Base-by-base conservation (phyloP, 2,113 vertebrate species). In the Scortum barcoo region DNA sequence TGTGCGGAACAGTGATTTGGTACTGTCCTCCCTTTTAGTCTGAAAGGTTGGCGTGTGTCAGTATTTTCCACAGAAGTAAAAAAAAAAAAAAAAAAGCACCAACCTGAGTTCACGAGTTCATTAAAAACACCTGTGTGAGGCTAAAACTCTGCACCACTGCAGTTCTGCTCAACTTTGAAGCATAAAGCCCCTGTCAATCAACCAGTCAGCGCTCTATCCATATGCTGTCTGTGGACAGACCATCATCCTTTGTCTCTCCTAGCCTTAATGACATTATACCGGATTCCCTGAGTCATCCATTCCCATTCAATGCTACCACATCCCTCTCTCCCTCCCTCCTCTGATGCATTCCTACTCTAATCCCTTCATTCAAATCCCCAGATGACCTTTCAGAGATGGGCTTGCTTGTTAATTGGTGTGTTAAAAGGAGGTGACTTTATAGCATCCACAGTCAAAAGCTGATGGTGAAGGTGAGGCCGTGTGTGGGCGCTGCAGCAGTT, bases 311-410 rank as follows among this genome's bases (percentile, higher is more conserved):
- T 71, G 84, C 86, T 30, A 22, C 87, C 28, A 46, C 80, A 74
- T 87, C 87, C 91, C 86, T 71, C 84, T 61, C 68, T 67, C 68
- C 77, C 90, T 81, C 85, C 91, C 88, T 85, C 81, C 88, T 61
- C 85, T 72, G 72, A 87, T 86, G 91, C 92, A 94, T 94, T 93
- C 92, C 91, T 92, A 53, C 33, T 84, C 81, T 93, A 93, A 94
- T 93, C 93, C 92, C 73, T 73, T 56, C 83, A 75, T 86, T 84
- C 86, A 89, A 92, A 93, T 91, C 92, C 92, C 84, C 88, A 75
- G 66, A 92, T 92, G 88, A 90, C 90, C 93, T 94, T 92, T 89
- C 70, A 77, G 85, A 72, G 79, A 89, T 78, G 84, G 84, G 68
- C 80, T 77, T 2, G 70, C 74, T 82, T 61, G 88, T 79, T 92